Percentiles rank a stretch among this genome's conserved stretches.
Conservation (phyloP, 2,113 vertebrate species). For the Pelusios castaneus region DNA sequence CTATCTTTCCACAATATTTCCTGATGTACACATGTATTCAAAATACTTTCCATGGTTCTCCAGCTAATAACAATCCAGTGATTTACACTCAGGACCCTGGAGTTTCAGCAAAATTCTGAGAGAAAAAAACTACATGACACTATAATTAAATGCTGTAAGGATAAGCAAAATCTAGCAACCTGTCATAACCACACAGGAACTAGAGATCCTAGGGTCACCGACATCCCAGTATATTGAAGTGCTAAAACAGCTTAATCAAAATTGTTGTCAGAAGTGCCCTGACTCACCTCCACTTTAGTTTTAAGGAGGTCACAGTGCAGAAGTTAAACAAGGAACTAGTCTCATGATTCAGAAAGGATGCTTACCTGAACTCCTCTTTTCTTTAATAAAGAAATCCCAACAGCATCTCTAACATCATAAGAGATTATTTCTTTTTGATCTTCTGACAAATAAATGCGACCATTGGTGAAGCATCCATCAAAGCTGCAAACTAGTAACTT, state of each 20-base stretch:
- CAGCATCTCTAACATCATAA: slow-evolving; percentile 80
- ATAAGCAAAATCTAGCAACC: not conserved
- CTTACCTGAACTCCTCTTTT: slow-evolving; percentile 85
- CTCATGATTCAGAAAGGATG: not conserved
- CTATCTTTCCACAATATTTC: not conserved
- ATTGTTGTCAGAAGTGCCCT: not conserved
- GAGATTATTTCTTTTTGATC: slow-evolving; percentile 86
- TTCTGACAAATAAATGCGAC: slow-evolving; percentile 81
- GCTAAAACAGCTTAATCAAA: not conserved
- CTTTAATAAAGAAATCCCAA: slow-evolving; percentile 82
- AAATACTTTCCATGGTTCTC: not conserved
- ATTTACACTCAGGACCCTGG: not conserved
- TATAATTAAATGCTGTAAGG: not conserved
- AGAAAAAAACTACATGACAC: not conserved
- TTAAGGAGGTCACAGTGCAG: not conserved
- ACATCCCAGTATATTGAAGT: not conserved
- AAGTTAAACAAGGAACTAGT: not conserved
- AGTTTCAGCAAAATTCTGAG: not conserved
- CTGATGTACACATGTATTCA: not conserved
- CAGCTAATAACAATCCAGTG: not conserved
- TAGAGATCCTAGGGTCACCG: not conserved
- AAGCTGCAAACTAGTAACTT: slow-evolving; percentile 87
- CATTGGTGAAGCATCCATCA: slow-evolving; percentile 90
- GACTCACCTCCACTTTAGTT: not conserved
- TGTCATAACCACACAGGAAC: not conserved